Percentiles rank a stretch among this genome's conserved stretches.
Conservation (phyloP, 2,888 invertebrate genomes). For the Rhopalosiphum nymphaeae region DNA sequence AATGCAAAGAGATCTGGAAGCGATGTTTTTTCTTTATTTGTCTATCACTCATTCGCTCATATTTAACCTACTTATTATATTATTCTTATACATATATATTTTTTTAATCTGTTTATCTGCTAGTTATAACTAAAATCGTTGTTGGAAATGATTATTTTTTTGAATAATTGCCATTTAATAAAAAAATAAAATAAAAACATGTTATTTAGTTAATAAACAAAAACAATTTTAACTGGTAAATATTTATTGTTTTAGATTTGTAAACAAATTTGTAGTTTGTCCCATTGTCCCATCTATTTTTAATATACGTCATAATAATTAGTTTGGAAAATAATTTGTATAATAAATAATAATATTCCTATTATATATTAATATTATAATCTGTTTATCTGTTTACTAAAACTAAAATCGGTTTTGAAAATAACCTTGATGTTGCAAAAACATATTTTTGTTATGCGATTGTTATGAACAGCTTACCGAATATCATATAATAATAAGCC, state of each 20-base stretch:
- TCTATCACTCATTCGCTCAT: background rate
- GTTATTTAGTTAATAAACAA: background rate
- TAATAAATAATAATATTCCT: background rate
- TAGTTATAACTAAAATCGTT: background rate
- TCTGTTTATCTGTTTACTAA: slow-evolving; percentile 23
- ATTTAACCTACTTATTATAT: background rate
- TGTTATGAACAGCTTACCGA: background rate
- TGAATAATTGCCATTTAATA: background rate
- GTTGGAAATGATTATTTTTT: background rate
- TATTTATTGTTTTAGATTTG: background rate
- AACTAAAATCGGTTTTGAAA: slow-evolving; percentile 32
- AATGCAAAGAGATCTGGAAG: background rate
- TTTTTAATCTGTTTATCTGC: background rate
- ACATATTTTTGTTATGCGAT: slow-evolving; percentile 36
- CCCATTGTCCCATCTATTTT: background rate
- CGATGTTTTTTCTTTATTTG: background rate
- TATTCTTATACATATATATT: background rate
- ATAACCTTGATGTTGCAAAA: slow-evolving; percentile 19
- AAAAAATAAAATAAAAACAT: background rate
- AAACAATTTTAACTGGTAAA: slow-evolving; percentile 8
- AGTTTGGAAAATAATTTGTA: background rate
- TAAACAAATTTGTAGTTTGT: slow-evolving; percentile 19
- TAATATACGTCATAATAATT: slow-evolving; percentile 6
- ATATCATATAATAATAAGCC: background rate
- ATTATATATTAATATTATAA: background rate